Evolutionary conservation across 1,140 invertebrate species (phyloP), one percentile per base, ranked within the genome.

Genomic region (Achroia grisella): DNA sequence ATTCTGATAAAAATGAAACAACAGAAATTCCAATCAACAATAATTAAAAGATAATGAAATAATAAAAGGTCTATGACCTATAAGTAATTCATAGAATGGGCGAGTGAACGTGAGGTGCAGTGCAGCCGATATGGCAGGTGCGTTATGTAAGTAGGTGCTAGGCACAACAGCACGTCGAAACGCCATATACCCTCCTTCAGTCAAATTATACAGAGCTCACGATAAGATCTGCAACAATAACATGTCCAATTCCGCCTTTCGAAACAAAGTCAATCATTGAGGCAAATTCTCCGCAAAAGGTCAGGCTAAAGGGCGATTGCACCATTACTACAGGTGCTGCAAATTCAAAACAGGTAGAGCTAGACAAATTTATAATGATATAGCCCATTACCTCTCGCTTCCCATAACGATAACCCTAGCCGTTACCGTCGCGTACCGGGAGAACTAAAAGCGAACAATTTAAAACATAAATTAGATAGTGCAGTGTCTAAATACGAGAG

Each of bases 11-110:
- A 31, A 10, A 31, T 8, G 8, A 31, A 12, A 12, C 13, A 4
- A 12, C 30, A 35, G 15, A 35, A 44, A 35, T 44, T 12, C n/a
- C 39, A 33, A 42, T 36, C 11, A 33, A 27, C 17, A 31, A 12
- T 41, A 29, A 36, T 32, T 42, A 41, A 57, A 52, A 52, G 56
- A 39, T 57, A 65, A 70, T 71, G 71, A 69, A 74, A 78, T 78
- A 76, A 77, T 80, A 60, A 55, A 67, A 69, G 77, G 74, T 84
- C 80, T 75, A 77, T 70, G 77, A 84, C 74, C 77, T 78, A 70
- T 82, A 77, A 80, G 78, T 77, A 81, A 84, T 82, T 81, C 76
- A 80, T 78, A 81, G 77, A 77, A 79, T 77, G 75, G 66, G 69
- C 72, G 68, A 77, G 76, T 68, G 72, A 78, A 70, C 74, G 66